These are phyloP conservation scores for Panulirus ornatus DNA, from an alignment of 1,140 invertebrate genomes.

Conservation along the genomic window DNA sequence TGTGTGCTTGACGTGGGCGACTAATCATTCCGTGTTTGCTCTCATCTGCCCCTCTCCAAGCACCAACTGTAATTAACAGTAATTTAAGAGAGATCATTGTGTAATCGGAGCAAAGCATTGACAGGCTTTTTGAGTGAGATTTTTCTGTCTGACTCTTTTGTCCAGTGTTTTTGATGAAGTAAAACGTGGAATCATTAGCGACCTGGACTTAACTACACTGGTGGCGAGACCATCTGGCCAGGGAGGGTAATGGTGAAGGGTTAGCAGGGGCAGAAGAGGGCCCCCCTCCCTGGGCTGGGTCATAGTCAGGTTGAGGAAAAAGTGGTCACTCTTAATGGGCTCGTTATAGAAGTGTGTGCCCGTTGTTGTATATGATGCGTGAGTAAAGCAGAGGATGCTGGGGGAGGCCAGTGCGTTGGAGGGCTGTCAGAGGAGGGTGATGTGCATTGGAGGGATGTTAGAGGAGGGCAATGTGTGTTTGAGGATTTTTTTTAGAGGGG, in stretches of 20 bases:
- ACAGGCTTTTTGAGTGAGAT: background rate
- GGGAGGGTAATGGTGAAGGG: background rate
- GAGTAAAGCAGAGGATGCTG: no score
- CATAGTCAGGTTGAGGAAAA: no score
- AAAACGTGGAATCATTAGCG: constrained; percentile 30
- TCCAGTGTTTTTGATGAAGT: constrained; percentile 16
- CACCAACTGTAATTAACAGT: background rate
- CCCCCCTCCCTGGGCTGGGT: no score
- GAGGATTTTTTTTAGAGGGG: no score
- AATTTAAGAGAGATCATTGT: constrained; percentile 18
- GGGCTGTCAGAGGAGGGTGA: no score
- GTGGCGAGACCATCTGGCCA: background rate
- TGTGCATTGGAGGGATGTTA: no score
- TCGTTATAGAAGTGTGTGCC: no score
- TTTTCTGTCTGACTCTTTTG: constrained; percentile 27
- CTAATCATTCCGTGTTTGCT: background rate
- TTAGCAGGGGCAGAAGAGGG: no score
- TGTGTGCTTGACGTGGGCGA: background rate
- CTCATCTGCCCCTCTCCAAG: background rate
- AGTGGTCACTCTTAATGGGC: no score
- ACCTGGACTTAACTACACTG: background rate
- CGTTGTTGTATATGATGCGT: no score
- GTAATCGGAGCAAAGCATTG: constrained; percentile 15
- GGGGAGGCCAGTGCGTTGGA: no score
- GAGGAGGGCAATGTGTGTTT: no score